Percentiles rank a stretch among this genome's conserved stretches.
Conservation (phyloP, 2,113 vertebrate species). For the Poicephalus gulielmi region DNA sequence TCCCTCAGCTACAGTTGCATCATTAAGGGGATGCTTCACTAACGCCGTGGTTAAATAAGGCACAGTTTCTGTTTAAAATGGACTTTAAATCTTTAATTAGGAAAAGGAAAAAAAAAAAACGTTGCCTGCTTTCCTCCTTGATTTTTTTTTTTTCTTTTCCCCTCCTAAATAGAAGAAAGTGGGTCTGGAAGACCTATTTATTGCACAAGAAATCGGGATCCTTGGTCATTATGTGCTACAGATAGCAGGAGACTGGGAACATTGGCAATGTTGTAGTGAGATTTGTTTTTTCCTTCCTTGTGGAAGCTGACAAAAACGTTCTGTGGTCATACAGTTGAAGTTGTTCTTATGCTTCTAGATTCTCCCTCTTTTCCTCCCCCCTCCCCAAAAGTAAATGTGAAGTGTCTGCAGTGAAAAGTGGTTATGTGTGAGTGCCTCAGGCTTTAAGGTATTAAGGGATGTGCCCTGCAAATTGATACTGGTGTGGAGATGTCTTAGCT, state of each 20-base stretch:
- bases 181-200: background rate
- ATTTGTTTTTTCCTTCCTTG: background rate
- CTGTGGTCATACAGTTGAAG: background rate
- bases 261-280: background rate
- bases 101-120: background rate
- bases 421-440: background rate
- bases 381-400: background rate
- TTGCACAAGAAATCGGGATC: background rate
- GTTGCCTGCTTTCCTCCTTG: background rate
- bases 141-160: background rate
- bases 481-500: background rate
- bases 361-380: accelerated
- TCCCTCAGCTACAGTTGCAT: background rate
- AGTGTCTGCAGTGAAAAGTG: background rate
- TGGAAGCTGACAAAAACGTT: background rate
- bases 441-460: background rate
- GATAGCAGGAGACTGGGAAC: background rate
- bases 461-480: background rate
- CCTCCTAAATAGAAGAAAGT: background rate
- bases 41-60: background rate
- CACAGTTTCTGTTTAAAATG: background rate
- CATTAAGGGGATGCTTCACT: background rate
- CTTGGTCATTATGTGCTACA: background rate
- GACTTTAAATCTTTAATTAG: background rate
- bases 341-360: background rate